A percentile compares a stretch with the other conserved stretches of the same genome.
These are phyloP conservation scores for Cathartes aura DNA, from an alignment of 2,113 vertebrate genomes.

Conservation along the genomic window DNA sequence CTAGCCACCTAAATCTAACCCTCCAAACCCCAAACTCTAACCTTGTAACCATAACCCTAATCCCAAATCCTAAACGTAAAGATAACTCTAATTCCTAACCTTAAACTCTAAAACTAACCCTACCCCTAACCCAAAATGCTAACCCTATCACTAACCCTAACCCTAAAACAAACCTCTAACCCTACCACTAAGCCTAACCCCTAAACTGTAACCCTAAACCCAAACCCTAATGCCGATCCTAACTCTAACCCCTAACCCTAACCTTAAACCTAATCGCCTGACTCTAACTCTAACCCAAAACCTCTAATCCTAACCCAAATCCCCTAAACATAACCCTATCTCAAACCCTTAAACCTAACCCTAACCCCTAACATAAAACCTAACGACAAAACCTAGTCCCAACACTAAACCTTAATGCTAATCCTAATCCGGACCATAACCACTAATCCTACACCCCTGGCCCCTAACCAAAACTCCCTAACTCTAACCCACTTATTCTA, in stretches of 20 bases:
- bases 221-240: no score
- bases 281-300: neutral
- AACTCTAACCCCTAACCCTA: neutral
- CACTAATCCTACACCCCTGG: neutral
- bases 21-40: neutral
- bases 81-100: neutral
- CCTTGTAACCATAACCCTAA: neutral
- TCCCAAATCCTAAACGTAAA: neutral
- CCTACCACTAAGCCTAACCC: no score
- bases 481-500: neutral
- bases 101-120: no score
- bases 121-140: no score
- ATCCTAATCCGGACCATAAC: neutral
- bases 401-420: neutral
- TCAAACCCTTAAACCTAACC: neutral
- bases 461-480: neutral
- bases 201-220: no score
- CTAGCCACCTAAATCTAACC: neutral
- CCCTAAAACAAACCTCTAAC: neutral
- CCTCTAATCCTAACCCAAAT: neutral
- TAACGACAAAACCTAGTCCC: neutral
- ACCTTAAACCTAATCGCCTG: neutral
- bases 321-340: no score
- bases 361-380: neutral
- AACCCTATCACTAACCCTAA: neutral